Evolutionary conservation across 2,113 vertebrate species (phyloP).

Genomic region (Colius striatus): DNA sequence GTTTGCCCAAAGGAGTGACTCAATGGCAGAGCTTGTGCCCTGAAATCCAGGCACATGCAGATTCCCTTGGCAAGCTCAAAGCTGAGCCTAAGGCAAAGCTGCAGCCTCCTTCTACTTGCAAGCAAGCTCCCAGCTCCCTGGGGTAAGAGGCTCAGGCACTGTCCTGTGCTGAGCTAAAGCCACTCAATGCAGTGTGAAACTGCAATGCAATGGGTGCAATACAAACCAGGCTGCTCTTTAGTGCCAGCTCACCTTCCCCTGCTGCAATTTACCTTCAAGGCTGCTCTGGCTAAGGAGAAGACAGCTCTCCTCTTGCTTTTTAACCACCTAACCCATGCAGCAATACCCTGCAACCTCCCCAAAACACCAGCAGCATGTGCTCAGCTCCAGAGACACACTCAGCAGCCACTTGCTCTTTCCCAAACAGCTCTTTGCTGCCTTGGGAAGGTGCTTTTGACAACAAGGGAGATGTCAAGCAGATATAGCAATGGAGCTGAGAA

Average conservation of each 20-base stretch:
- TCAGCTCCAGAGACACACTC: background rate
- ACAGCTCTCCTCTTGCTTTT: background rate
- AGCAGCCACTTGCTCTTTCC: conserved; percentile 55
- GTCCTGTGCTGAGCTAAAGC: background rate
- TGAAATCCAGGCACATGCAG: background rate
- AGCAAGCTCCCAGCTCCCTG: background rate
- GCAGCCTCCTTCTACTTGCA: background rate
- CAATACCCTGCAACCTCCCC: too few relatives aligned
- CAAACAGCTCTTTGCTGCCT: conserved; percentile 53
- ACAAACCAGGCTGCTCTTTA: background rate
- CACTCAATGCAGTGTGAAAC: too few relatives aligned
- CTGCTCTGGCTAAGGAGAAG: background rate
- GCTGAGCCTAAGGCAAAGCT: background rate
- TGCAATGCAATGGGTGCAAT: too few relatives aligned
- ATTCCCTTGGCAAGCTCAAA: background rate
- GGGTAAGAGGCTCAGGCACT: rapidly evolving
- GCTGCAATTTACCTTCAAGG: background rate
- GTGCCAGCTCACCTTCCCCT: background rate
- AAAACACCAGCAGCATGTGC: conserved; percentile 5
- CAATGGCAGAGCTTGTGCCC: background rate
- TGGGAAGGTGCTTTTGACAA: conserved; percentile 44
- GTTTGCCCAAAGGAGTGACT: background rate
- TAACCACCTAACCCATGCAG: rapidly evolving
- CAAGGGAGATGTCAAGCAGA: conserved; percentile 46
- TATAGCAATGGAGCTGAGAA: conserved; percentile 1